phyloP scores from a whole-genome alignment of 2,113 vertebrate genomes.

The Callithrix jacchus region DNA sequence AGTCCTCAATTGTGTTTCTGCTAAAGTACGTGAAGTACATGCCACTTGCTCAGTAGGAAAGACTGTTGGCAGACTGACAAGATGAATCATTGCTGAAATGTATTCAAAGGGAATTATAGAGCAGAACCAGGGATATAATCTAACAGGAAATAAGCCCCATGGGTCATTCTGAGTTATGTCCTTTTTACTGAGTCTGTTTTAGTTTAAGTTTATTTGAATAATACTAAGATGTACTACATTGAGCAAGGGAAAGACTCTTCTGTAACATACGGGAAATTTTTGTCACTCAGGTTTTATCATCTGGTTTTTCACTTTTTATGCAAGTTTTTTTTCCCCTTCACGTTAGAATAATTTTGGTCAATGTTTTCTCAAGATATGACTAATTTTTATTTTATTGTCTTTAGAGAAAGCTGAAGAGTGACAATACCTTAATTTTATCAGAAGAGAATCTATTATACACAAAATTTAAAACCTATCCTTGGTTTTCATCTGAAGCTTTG shows the following conservation, averaged over 20 bases:
- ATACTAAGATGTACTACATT: conserved; percentile 55
- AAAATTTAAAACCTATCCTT: conserved; percentile 32
- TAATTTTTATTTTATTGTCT: not conserved
- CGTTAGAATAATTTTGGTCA: conserved; percentile 19
- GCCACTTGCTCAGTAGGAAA: conserved; percentile 29
- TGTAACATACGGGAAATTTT: conserved; percentile 60
- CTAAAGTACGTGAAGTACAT: conserved; percentile 64
- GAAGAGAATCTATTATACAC: not conserved
- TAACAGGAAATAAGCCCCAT: conserved; percentile 64
- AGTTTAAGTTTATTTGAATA: conserved; percentile 68
- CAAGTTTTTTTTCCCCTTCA: conserved; percentile 10
- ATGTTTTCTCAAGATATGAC: conserved; percentile 29
- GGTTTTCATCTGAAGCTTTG: conserved; percentile 18
- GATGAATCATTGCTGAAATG: conserved; percentile 66
- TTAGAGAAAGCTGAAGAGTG: conserved; percentile 3
- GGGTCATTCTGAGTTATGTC: conserved; percentile 66
- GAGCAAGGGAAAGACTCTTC: conserved; percentile 58
- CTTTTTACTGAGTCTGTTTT: conserved; percentile 38
- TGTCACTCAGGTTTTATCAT: conserved; percentile 36
- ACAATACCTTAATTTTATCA: not conserved
- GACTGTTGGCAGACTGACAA: conserved; percentile 57
- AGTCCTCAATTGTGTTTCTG: conserved; percentile 29
- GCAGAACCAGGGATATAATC: not conserved
- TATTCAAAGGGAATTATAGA: conserved; percentile 54
- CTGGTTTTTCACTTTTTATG: conserved; percentile 64